These are phyloP conservation scores for Apostichopus japonicus DNA, from an alignment of 35 echinoderm and acorn worm genomes.

Conservation along the genomic window DNA sequence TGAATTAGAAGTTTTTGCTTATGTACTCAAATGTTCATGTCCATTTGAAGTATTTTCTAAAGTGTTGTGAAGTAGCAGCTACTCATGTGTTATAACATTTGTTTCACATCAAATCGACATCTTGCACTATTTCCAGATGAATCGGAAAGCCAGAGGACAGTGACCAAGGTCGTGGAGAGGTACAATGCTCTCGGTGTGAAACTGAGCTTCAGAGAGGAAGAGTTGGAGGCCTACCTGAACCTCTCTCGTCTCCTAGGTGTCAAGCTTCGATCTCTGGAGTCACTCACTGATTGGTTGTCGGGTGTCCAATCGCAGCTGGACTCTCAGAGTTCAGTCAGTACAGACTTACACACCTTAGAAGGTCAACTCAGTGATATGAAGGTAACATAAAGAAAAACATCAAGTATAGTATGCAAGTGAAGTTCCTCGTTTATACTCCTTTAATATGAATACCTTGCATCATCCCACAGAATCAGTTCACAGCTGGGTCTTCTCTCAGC, in stretches of 20 bases:
- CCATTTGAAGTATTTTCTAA: too few species aligned
- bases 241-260: slow-evolving; percentile 81
- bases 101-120: background rate
- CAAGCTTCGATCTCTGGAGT: slow-evolving; percentile 67
- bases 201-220: slow-evolving; percentile 81
- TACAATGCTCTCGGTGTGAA: slow-evolving; percentile 83
- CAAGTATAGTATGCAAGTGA: too few species aligned
- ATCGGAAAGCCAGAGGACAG: slow-evolving; percentile 75
- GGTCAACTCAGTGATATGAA: slow-evolving; percentile 84
- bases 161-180: slow-evolving; percentile 67
- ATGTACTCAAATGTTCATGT: too few species aligned
- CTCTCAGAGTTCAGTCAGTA: slow-evolving; percentile 79
- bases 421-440: too few species aligned
- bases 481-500: too few species aligned
- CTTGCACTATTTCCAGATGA: slow-evolving; percentile 51
- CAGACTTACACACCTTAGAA: slow-evolving; percentile 79
- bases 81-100: too few species aligned
- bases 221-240: slow-evolving; percentile 91
- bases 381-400: slow-evolving; percentile 29
- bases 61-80: too few species aligned
- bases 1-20: too few species aligned
- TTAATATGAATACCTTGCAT: too few species aligned
- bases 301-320: slow-evolving; percentile 73
- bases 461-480: too few species aligned
- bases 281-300: slow-evolving; percentile 81